phyloP scores from a whole-genome alignment of 2,113 vertebrate species.

The Eurystomus gularis region DNA sequence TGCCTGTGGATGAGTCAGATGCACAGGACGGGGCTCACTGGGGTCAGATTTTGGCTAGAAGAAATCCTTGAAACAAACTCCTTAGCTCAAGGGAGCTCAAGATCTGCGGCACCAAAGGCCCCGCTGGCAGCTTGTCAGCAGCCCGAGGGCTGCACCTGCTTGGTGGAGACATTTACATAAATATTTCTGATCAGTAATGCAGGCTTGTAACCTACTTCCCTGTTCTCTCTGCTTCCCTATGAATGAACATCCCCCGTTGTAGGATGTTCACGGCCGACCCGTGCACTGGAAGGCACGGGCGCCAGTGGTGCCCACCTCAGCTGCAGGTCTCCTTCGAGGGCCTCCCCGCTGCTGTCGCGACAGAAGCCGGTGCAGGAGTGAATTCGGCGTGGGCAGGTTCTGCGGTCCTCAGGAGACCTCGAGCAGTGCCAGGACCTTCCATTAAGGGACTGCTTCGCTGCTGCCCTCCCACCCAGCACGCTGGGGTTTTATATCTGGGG shows the following conservation, averaged over 20 bases:
- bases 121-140: constrained; percentile 11
- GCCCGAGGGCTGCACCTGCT: constrained; percentile 12
- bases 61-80: not conserved
- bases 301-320: rapidly evolving
- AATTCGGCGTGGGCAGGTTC: not conserved
- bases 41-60: not conserved
- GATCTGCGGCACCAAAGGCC: not conserved
- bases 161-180: not conserved
- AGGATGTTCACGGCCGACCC: rapidly evolving
- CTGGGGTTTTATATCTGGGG: rapidly evolving
- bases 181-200: not conserved
- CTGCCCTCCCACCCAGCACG: rapidly evolving
- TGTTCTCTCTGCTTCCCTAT: not conserved
- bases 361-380: not conserved
- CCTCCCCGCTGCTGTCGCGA: rapidly evolving
- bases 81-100: not conserved
- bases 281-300: rapidly evolving
- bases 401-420: not conserved
- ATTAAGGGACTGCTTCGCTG: rapidly evolving
- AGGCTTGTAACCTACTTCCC: not conserved
- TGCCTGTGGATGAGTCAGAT: not conserved
- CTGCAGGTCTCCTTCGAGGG: not conserved
- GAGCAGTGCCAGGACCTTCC: not conserved
- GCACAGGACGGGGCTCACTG: not conserved
- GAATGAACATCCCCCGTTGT: rapidly evolving